phyloP scores from a whole-genome alignment of 53 echinoderm and acorn worm species.

The Pentamera pediparva region DNA sequence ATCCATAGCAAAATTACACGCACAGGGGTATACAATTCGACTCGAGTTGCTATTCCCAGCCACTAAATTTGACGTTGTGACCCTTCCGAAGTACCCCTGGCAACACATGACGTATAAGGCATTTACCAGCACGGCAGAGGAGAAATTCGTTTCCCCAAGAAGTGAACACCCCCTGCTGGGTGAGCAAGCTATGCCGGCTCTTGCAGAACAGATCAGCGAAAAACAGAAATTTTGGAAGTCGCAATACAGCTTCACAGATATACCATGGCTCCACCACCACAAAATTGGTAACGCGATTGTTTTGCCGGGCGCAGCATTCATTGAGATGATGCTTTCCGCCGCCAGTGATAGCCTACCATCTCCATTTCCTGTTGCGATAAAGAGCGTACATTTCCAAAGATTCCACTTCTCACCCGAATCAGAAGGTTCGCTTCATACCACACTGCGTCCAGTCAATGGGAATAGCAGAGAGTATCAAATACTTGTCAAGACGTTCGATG shows the following conservation, averaged over 20 bases:
- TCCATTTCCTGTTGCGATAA: neutral
- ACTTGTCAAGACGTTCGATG: neutral
- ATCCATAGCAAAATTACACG: conserved; percentile 43
- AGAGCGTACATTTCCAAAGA: conserved; percentile 37
- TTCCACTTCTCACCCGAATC: conserved; percentile 55
- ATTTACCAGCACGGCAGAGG: neutral
- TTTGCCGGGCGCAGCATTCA: conserved; percentile 61
- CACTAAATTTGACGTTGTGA: conserved; percentile 5
- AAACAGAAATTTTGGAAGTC: conserved; percentile 48
- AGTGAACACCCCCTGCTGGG: neutral
- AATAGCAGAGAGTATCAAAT: neutral
- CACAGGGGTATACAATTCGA: conserved; percentile 13
- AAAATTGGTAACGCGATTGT: conserved; percentile 49
- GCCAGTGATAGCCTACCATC: conserved; percentile 9
- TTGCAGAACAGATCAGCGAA: neutral
- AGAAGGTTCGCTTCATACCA: conserved; percentile 32
- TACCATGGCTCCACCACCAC: conserved; percentile 73
- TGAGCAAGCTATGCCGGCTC: neutral
- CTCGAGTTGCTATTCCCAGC: conserved; percentile 21
- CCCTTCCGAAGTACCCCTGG: conserved; percentile 68
- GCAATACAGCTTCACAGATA: conserved; percentile 6
- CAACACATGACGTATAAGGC: conserved; percentile 45
- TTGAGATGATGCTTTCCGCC: conserved; percentile 56
- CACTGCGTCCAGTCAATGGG: neutral
- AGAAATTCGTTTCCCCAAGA: neutral